Percentiles rank a stretch among this genome's conserved stretches.
Evolutionary conservation across 2,888 invertebrate species (phyloP).

Genomic region (Kuschelorhynchus macadamiae): DNA sequence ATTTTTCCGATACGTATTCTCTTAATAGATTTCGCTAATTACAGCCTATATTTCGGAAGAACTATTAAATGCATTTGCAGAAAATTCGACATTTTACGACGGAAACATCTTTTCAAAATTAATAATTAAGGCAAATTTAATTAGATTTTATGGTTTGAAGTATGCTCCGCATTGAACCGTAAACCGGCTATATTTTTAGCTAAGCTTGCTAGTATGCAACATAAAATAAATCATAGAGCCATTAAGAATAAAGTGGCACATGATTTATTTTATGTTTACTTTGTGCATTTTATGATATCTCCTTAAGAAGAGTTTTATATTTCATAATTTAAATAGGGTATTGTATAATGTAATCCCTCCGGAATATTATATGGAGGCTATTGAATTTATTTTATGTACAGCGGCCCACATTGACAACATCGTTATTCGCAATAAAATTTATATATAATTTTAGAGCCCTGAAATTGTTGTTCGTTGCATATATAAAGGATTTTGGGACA

Average conservation of each 20-base stretch:
- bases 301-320: constrained; percentile 45
- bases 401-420: constrained; percentile 1
- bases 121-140: constrained; percentile 39
- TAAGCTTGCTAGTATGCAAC: constrained; percentile 48
- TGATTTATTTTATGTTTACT: constrained; percentile 61
- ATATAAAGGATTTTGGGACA: no score
- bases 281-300: constrained; percentile 50
- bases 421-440: background rate
- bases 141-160: constrained; percentile 53
- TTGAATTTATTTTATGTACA: background rate
- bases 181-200: constrained; percentile 51
- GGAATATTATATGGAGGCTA: constrained; percentile 1
- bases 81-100: background rate
- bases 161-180: constrained; percentile 51
- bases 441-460: background rate
- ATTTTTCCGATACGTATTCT: no score
- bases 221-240: constrained; percentile 61
- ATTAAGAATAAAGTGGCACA: constrained; percentile 59
- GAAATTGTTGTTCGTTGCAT: background rate
- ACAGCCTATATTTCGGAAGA: no score
- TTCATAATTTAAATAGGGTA: constrained; percentile 35
- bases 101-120: constrained; percentile 20
- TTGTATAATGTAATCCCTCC: constrained; percentile 20
- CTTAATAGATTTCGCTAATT: no score
- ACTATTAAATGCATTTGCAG: no score